A percentile compares a stretch with the other conserved stretches of the same genome.
Evolutionary conservation across 2,797 vertebrate species (phyloP).

Genomic region (Falco novaeseelandiae): DNA sequence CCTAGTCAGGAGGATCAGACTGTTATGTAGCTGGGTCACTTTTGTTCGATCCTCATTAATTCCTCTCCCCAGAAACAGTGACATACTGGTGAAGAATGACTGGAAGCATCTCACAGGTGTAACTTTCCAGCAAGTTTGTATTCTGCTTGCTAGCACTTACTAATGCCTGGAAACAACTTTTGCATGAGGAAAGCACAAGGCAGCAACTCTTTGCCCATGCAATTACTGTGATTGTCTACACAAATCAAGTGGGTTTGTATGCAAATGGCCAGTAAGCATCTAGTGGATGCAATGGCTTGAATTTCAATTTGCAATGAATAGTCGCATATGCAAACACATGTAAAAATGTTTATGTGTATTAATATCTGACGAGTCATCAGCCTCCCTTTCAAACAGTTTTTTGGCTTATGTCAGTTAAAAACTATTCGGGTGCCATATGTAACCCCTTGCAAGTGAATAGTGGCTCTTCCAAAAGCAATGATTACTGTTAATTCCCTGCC

Average conservation of each 20-base stretch:
- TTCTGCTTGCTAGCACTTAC: background rate
- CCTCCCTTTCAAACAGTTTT: background rate
- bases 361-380: constrained; percentile 46
- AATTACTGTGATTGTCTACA: constrained; percentile 56
- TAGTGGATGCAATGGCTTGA: background rate
- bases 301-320: constrained; percentile 40
- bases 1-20: background rate
- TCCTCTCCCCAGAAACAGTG: background rate
- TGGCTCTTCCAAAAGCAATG: background rate
- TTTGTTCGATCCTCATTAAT: background rate
- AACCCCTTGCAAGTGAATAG: constrained; percentile 31
- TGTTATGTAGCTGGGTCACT: background rate
- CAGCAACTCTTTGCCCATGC: constrained; percentile 18
- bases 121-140: background rate
- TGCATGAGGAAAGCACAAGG: background rate
- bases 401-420: constrained; percentile 18
- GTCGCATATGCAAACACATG: background rate
- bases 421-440: background rate
- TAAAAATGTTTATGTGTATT: constrained; percentile 12
- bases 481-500: constrained; percentile 35
- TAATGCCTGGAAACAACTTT: constrained; percentile 5
- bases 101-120: background rate
- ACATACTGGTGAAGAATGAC: background rate
- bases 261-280: constrained; percentile 30
- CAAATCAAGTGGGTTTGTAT: constrained; percentile 55